Base-by-base conservation (phyloP, 2,113 vertebrate genomes). In the Calidris pugnax region DNA sequence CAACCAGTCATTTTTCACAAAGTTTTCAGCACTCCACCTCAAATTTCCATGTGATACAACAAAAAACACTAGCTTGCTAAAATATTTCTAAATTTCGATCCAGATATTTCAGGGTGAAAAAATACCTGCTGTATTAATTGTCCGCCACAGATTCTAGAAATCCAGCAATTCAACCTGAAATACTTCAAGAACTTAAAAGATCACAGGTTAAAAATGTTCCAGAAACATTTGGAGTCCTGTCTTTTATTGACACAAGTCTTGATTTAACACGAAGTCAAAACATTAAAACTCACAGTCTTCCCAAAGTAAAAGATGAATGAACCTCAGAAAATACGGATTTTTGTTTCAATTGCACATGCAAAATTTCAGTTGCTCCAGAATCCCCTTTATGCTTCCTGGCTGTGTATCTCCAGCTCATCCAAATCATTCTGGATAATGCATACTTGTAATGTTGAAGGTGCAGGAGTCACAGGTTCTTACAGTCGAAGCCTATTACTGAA, bases 361-460 rank as follows among this genome's bases (percentile, higher is more conserved):
- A 62, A 77, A 75, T 9, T 35, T 60, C 24, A 69, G 3, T 56
- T 79, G 10, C 10, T 80, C 26, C 35, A 83, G 19, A 68, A 66
- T 19, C 62, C 33, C 6, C 24, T 45, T 83, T 12, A 35, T 47
- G 32, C 2, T 77, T 12, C 8, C 15, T 57, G 21, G 1, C 3
- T 80, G 6, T 47, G 45, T 60, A 66, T 7, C 24, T 77, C 75
- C 24, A 71, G 4, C 3, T 59, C 12, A 74, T 41, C 11, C 35
- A 77, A 84, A 78, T n/a, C 1, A 37, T 71, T 86, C 33, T 69
- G 62, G 20, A 51, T 45, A 80, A 73, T 53, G 48, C 41, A 41
- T 57, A 81, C 57, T 59, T 0, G 0, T 68, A 37, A 57, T 4
- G 2, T 39, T 83, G 23, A 11, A 66, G 10, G 7, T 55, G 16